phyloP scores from a whole-genome alignment of 2,888 invertebrate genomes.

The Ophion slaviceki region DNA sequence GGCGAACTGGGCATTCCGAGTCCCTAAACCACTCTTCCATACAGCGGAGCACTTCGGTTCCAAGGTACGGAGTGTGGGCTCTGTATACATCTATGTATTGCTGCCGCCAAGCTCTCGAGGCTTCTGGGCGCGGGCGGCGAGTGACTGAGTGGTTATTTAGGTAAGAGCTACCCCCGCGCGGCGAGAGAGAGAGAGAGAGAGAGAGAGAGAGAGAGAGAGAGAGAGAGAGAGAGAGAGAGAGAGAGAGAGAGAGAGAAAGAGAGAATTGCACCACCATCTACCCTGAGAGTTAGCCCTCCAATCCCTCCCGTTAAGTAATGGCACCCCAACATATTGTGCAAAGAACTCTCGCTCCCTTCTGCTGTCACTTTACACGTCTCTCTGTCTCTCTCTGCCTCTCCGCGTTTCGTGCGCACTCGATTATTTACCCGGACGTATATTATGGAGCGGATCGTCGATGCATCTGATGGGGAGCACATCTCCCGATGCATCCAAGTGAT shows the following conservation, averaged over 20 bases:
- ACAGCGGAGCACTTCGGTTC: conserved; percentile 49
- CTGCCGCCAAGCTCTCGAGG: conserved; percentile 64
- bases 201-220: conserved; percentile 63
- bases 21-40: conserved; percentile 65
- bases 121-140: conserved; percentile 78
- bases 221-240: conserved; percentile 64
- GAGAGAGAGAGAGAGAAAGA: conserved; percentile 63
- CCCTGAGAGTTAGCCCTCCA: conserved; percentile 49
- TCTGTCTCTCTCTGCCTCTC: conserved; percentile 13
- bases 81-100: conserved; percentile 29
- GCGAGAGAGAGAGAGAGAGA: conserved; percentile 63
- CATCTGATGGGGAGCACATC: conserved; percentile 34
- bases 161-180: conserved; percentile 80
- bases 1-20: conserved; percentile 63
- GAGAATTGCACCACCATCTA: conserved; percentile 52
- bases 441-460: conserved; percentile 39
- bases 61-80: conserved; percentile 29
- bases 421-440: conserved; percentile 58
- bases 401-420: conserved; percentile 40
- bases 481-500: conserved; percentile 4
- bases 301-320: conserved; percentile 78
- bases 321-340: conserved; percentile 81
- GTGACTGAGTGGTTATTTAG: conserved; percentile 84
- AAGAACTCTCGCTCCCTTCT: conserved; percentile 75
- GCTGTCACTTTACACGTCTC: conserved; percentile 60